These are phyloP conservation scores for Scaptodrosophila lebanonensis DNA, from an alignment of 1,140 invertebrate genomes.

Conservation along the genomic window DNA sequence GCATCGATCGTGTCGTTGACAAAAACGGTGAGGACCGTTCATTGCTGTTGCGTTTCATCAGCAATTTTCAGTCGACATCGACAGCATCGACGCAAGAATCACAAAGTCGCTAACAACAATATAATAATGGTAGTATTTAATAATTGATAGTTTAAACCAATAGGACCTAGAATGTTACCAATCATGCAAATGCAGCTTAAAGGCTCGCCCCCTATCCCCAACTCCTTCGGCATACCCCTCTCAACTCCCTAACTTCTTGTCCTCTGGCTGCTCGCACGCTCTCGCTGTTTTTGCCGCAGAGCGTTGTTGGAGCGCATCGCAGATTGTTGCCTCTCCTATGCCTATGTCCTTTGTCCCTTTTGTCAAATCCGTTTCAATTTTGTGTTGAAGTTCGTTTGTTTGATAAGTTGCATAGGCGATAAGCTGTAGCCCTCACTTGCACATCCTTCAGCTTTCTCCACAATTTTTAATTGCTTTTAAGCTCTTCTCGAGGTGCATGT, in stretches of 20 bases:
- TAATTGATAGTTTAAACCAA: too few relatives aligned
- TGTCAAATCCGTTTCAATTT: constrained; percentile 48
- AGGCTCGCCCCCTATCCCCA: too few relatives aligned
- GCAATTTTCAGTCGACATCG: constrained; percentile 43
- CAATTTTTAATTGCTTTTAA: constrained; percentile 18
- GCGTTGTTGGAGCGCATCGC: too few relatives aligned
- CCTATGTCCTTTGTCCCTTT: constrained; percentile 4
- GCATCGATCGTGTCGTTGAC: constrained; percentile 50
- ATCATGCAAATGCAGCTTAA: too few relatives aligned
- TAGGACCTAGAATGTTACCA: too few relatives aligned
- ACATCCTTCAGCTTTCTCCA: neutral
- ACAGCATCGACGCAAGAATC: neutral
- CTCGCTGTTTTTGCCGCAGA: too few relatives aligned
- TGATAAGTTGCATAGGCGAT: constrained; percentile 26
- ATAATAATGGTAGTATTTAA: too few relatives aligned
- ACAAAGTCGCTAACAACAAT: constrained; percentile 11
- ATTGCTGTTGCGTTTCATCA: constrained; percentile 56
- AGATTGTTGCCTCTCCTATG: too few relatives aligned
- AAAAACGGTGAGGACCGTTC: constrained; percentile 50
- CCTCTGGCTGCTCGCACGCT: too few relatives aligned
- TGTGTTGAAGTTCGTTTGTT: constrained; percentile 47
- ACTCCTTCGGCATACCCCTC: too few relatives aligned
- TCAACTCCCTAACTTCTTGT: too few relatives aligned
- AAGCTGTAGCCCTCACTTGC: neutral
- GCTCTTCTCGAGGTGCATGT: constrained; percentile 17